A percentile compares a stretch with the other conserved stretches of the same genome.
These are phyloP conservation scores for Podiceps cristatus DNA, from an alignment of 2,113 vertebrate genomes.

Conservation along the genomic window DNA sequence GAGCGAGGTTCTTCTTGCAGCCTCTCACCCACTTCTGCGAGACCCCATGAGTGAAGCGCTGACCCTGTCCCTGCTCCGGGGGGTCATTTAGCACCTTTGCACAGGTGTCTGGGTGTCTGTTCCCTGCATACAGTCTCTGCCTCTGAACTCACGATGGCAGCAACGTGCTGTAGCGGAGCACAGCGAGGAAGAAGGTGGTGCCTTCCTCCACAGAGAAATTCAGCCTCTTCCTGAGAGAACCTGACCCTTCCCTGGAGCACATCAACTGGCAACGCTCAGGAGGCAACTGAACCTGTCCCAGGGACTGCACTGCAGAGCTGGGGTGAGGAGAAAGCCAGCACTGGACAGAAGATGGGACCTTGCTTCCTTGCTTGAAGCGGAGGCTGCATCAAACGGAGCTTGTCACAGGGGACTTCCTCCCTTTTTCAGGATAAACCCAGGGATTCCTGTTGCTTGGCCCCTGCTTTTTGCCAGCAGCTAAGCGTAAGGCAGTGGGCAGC, in stretches of 20 bases:
- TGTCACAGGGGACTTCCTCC: background rate
- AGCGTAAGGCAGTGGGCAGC: background rate
- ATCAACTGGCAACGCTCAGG: background rate
- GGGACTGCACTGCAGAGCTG: background rate
- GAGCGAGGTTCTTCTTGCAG: background rate
- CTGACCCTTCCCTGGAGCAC: background rate
- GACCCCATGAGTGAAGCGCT: background rate
- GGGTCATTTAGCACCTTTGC: background rate
- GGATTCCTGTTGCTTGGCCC: fast-evolving
- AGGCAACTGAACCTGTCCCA: background rate
- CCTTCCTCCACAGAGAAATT: background rate
- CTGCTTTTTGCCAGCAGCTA: background rate
- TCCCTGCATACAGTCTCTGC: background rate
- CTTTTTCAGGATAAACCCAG: background rate
- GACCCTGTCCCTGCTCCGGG: fast-evolving
- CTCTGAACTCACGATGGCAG: constrained; percentile 59
- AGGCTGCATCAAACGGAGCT: background rate
- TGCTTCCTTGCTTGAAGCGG: background rate
- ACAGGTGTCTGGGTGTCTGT: fast-evolving
- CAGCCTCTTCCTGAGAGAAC: background rate
- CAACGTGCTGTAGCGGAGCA: background rate
- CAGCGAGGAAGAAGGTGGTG: fast-evolving
- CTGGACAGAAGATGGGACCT: background rate
- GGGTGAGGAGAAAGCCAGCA: background rate
- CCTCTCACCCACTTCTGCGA: background rate